Evolutionary conservation across 2,797 vertebrate genomes (phyloP), one percentile per base, ranked within the genome.

Genomic region (Falco rusticolus): DNA sequence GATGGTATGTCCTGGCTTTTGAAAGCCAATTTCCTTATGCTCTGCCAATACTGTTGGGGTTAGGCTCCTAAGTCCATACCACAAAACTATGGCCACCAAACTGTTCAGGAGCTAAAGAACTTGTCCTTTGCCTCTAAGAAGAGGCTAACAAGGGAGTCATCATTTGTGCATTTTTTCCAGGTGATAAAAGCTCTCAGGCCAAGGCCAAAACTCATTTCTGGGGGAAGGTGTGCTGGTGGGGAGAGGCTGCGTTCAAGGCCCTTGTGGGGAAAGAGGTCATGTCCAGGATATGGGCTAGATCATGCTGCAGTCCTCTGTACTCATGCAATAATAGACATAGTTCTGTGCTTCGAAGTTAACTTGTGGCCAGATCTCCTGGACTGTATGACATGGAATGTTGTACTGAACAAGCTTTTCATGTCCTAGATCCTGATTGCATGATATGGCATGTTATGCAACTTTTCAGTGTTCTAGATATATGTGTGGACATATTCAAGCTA

Each of bases 261-360:
- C 10, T 34, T 9, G 31, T n/a, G 17, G 6, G 15, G 18, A 91
- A 61, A 19, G 39, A 68, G 39, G 45, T 43, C 4, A 1, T 43
- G 34, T 75, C 8, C 25, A 71, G 48, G 29, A 91, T 77, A 90
- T 31, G 26, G 15, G 10, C 8, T 48, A 28, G 33, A 22, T 69
- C 29, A 39, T 15, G 28, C 17, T 0, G 0, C 47, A 92, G 0
- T 48, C 11, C 34, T 65, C 19, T 69, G 14, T 41, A 57, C 11
- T 65, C 28, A 15, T 0, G 0, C 33, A 59, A 37, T 18, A 9
- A 17, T 25, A 81, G 88, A n/a, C 34, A 25, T 16, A 6, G 17
- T 7, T 21, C 51, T 76, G 11, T 50, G 11, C 31, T 90, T 90
- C 5, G 2, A 13, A 78, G 19, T 43, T 69, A 47, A 54, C 7